These are phyloP conservation scores for Discoglossus pictus DNA, from an alignment of 2,797 vertebrate genomes.

Conservation along the genomic window DNA sequence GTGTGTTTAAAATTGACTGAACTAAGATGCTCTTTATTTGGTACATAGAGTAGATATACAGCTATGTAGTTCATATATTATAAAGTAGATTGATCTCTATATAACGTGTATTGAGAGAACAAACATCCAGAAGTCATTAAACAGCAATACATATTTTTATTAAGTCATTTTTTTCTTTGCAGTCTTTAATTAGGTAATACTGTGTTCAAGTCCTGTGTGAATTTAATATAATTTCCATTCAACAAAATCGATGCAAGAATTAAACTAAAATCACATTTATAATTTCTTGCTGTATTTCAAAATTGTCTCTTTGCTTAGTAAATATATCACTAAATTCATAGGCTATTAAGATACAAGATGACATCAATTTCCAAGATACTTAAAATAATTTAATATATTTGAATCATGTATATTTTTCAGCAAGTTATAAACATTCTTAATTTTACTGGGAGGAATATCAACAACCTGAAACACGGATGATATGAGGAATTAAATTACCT, in stretches of 20 bases:
- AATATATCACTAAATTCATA: too few relatives aligned
- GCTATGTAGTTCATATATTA: constrained; percentile 52
- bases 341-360: too few relatives aligned
- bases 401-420: too few relatives aligned
- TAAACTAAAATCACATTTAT: background rate
- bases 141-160: constrained; percentile 66
- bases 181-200: constrained; percentile 67
- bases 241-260: constrained; percentile 45
- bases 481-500: too few relatives aligned
- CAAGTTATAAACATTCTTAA: too few relatives aligned
- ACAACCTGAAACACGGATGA: too few relatives aligned
- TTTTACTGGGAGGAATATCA: too few relatives aligned
- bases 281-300: too few relatives aligned
- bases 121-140: constrained; percentile 65
- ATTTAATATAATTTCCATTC: constrained; percentile 48
- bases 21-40: constrained; percentile 1
- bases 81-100: constrained; percentile 70
- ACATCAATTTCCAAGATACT: too few relatives aligned
- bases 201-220: constrained; percentile 60
- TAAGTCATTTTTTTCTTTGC: constrained; percentile 63
- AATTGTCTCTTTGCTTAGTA: too few relatives aligned
- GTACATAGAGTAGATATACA: constrained; percentile 9
- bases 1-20: constrained; percentile 17
- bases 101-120: constrained; percentile 69
- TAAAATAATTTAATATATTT: too few relatives aligned